Conservation (phyloP, 2,888 invertebrate species). For the Drosophila barbarae region DNA sequence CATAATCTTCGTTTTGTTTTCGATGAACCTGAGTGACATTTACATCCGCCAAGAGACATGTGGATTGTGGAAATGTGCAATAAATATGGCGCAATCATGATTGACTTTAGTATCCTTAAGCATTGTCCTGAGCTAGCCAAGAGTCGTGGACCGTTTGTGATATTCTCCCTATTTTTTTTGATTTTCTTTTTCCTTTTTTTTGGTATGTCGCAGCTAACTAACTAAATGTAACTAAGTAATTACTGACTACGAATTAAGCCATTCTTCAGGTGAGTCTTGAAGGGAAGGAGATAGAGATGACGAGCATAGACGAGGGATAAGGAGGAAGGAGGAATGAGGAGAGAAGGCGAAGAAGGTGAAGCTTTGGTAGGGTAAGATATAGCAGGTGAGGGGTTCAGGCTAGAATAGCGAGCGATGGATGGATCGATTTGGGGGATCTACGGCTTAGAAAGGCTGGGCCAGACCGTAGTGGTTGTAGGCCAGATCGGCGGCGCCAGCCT, state of each 20-base stretch:
- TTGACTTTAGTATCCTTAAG: conserved; percentile 51
- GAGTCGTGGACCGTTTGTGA: conserved; percentile 46
- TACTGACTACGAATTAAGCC: conserved; percentile 75
- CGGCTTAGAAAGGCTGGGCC: conserved; percentile 77
- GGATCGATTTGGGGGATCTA: conserved; percentile 14
- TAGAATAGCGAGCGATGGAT: conserved; percentile 25
- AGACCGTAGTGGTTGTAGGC: conserved; percentile 80
- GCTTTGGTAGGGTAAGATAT: conserved; percentile 36
- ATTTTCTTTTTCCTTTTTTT: conserved; percentile 60
- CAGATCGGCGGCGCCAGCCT: conserved; percentile 78
- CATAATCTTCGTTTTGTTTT: conserved; percentile 49
- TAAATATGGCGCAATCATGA: conserved; percentile 70
- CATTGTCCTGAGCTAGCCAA: conserved; percentile 66
- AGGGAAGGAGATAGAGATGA: conserved; percentile 9
- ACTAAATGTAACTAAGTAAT: conserved; percentile 73
- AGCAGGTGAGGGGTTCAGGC: conserved; percentile 13
- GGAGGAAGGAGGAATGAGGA: conserved; percentile 7
- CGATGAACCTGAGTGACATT: conserved; percentile 60
- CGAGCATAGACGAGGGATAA: neutral
- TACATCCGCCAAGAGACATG: conserved; percentile 52
- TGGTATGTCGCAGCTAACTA: conserved; percentile 77
- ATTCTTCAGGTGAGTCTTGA: conserved; percentile 61
- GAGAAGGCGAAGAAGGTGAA: conserved; percentile 9
- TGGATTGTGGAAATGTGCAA: conserved; percentile 54
- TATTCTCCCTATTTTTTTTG: conserved; percentile 37